A percentile compares a stretch with the other conserved stretches of the same genome.
These are phyloP conservation scores for Lamellibrachia columna DNA, from an alignment of 2,888 invertebrate species.

Conservation along the genomic window DNA sequence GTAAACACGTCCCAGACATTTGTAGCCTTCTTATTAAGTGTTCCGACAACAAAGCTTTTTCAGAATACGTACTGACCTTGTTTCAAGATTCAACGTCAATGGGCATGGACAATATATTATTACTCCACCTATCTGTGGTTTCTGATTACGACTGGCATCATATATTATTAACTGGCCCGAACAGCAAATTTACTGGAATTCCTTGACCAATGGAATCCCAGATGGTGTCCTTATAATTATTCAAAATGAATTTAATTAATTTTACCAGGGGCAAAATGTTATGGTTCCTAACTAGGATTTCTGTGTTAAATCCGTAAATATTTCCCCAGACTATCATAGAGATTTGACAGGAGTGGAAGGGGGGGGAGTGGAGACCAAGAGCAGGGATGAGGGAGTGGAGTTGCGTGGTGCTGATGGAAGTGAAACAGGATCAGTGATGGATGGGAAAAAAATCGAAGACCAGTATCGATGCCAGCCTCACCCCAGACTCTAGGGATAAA, in stretches of 20 bases:
- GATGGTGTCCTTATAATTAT: neutral
- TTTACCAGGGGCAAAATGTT: neutral
- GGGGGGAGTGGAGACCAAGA: too few relatives aligned
- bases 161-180: neutral
- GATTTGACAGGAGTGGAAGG: too few relatives aligned
- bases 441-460: too few relatives aligned
- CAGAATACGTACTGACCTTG: neutral
- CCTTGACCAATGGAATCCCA: neutral
- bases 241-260: neutral
- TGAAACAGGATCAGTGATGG: too few relatives aligned
- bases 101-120: neutral
- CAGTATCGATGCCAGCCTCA: too few relatives aligned
- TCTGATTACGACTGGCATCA: neutral
- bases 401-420: too few relatives aligned
- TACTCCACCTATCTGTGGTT: neutral
- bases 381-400: too few relatives aligned
- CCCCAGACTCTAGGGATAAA: too few relatives aligned
- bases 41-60: neutral
- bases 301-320: neutral
- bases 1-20: neutral
- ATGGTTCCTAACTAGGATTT: neutral
- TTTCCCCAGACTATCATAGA: neutral
- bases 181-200: neutral
- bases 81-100: neutral
- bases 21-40: conserved; percentile 4